These are phyloP conservation scores for Liopterus haemorrhoidalis DNA, from an alignment of 2,888 invertebrate species.

Conservation along the genomic window DNA sequence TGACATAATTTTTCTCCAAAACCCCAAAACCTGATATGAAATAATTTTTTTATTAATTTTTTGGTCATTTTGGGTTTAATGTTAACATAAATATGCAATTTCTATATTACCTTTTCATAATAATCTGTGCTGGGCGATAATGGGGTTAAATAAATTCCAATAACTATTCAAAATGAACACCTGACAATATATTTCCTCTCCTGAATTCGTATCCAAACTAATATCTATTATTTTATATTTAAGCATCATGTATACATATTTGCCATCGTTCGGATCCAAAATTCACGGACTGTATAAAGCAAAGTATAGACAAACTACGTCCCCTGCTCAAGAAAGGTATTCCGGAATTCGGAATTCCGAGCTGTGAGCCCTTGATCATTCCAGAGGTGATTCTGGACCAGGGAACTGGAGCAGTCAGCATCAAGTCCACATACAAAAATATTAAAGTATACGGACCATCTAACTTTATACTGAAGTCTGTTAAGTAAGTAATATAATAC, in stretches of 20 bases:
- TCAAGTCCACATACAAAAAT: conserved; percentile 55
- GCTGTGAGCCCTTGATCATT: conserved; percentile 58
- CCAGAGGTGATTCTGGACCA: conserved; percentile 58
- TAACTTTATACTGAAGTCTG: conserved; percentile 52
- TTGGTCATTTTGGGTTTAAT: too few relatives aligned
- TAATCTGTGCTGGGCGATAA: too few relatives aligned
- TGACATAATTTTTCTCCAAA: too few relatives aligned
- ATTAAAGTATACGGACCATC: conserved; percentile 58
- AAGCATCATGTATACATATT: conserved; percentile 61
- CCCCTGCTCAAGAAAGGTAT: conserved; percentile 57
- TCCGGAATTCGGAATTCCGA: conserved; percentile 56
- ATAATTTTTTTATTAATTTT: too few relatives aligned
- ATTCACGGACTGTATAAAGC: conserved; percentile 57
- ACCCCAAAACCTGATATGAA: too few relatives aligned
- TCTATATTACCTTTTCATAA: too few relatives aligned
- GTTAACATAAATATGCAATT: too few relatives aligned
- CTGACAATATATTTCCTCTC: too few relatives aligned
- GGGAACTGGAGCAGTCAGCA: conserved; percentile 55
- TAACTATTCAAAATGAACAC: too few relatives aligned
- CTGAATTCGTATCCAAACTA: too few relatives aligned
- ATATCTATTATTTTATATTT: too few relatives aligned
- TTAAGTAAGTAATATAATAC: conserved; percentile 50
- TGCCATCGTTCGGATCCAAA: conserved; percentile 61
- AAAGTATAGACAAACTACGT: conserved; percentile 56
- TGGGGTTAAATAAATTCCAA: too few relatives aligned